Evolutionary conservation across 2,888 invertebrate genomes (phyloP).

Genomic region (Drosophila kanekoi): DNA sequence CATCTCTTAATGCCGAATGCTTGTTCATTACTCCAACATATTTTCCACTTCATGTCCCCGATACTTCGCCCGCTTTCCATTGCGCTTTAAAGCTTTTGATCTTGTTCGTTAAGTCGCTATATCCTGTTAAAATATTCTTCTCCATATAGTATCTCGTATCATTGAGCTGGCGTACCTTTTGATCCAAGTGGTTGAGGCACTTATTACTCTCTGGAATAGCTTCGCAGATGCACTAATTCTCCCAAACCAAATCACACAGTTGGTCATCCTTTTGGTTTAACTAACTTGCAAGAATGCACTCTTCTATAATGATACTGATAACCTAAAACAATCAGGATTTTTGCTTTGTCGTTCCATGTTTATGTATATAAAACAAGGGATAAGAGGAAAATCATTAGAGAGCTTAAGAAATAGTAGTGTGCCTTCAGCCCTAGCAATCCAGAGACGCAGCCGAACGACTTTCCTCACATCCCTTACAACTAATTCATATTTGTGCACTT

Average conservation of each 20-base stretch:
- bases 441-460: constrained; percentile 46
- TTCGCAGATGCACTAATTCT: too few relatives aligned
- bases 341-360: constrained; percentile 73
- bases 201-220: constrained; percentile 45
- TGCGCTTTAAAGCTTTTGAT: constrained; percentile 56
- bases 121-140: constrained; percentile 66
- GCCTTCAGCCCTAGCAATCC: constrained; percentile 28
- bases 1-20: too few relatives aligned
- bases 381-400: constrained; percentile 61
- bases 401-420: constrained; percentile 36
- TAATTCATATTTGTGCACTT: constrained; percentile 26
- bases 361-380: constrained; percentile 33
- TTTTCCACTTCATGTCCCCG: too few relatives aligned
- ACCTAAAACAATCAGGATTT: constrained; percentile 57
- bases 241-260: constrained; percentile 44
- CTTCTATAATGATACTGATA: constrained; percentile 31
- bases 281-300: constrained; percentile 64
- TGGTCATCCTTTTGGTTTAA: constrained; percentile 45
- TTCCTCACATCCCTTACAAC: constrained; percentile 46
- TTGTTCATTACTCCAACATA: too few relatives aligned
- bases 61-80: too few relatives aligned
- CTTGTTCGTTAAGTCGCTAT: constrained; percentile 70
- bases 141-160: constrained; percentile 61
- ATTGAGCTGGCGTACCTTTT: constrained; percentile 62
- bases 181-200: constrained; percentile 51